Evolutionary conservation across 2,113 vertebrate genomes (phyloP), one percentile per base, ranked within the genome.

Genomic region (Syngnathus typhle): DNA sequence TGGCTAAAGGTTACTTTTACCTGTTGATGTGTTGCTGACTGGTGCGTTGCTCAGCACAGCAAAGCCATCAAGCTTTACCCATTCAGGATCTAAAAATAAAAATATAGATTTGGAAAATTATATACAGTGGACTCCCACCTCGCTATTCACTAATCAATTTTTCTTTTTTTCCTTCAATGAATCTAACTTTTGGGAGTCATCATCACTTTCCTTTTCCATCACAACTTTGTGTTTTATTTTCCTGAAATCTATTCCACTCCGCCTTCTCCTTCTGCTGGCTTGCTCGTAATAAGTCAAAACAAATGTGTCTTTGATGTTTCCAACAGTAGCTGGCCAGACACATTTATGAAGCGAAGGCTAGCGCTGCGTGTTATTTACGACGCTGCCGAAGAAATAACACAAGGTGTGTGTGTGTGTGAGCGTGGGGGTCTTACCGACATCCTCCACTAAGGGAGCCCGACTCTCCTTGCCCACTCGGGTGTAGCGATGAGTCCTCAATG

Each of bases 41-140:
- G 84, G 75, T 80, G 73, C 73, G 65, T 83, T 84, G 77, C 84
- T 79, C 88, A 90, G 84, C 79, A 91, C 82, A 71, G 92, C 86
- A 82, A 93, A 92, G 73, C 86, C 92, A 73, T 92, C 91, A 76
- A 82, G 84, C 85, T 91, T 86, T 79, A 90, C 89, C 87, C 84
- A 90, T 71, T 93, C 89, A 82, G 86, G 87, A 84, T 89, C 91
- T 91, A 75, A 84, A 62, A 72, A 77, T 44, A 59, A 63, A 65
- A 71, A 49, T 74, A 36, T 43, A 67, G 16, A 55, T 52, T 27
- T 55, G 44, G 13, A 67, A 73, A 49, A 75, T 73, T 0, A 43
- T 70, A 12, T 49, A 9, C 58, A 21, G 49, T 51, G 19, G 21
- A 51, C 47, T 15, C 16, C 7, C n/a, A 49, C 11, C n/a, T 51